Conservation (phyloP, 2,888 invertebrate species). For the Aleiodes alternator region DNA sequence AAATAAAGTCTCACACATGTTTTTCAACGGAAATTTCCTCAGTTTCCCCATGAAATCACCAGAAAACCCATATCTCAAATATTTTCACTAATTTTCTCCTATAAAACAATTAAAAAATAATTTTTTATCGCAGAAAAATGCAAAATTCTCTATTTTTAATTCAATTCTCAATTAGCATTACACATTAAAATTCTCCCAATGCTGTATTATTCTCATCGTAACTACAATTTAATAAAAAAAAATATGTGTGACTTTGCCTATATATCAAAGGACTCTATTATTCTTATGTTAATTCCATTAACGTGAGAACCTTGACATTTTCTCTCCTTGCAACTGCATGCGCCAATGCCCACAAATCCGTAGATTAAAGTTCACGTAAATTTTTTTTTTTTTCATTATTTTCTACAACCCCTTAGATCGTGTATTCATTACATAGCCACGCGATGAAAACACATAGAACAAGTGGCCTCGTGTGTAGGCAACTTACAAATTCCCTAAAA, state of each 20-base stretch:
- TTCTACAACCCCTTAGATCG: background rate
- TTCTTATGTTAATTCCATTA: conserved; percentile 28
- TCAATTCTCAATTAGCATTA: too few species aligned
- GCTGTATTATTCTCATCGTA: too few species aligned
- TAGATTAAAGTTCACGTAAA: conserved; percentile 12
- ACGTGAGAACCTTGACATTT: conserved; percentile 52
- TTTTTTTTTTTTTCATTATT: conserved; percentile 1
- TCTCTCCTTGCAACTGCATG: conserved; percentile 37
- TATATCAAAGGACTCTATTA: conserved; percentile 7
- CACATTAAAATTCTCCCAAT: too few species aligned
- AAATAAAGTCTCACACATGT: too few species aligned
- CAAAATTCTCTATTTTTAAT: too few species aligned
- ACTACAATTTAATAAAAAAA: background rate
- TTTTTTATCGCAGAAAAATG: too few species aligned
- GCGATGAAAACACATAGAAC: conserved; percentile 20
- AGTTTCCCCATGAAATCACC: too few species aligned
- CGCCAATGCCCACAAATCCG: conserved; percentile 7
- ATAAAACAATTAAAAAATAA: too few species aligned
- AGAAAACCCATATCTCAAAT: too few species aligned
- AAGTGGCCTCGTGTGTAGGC: conserved; percentile 13
- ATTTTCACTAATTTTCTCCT: too few species aligned
- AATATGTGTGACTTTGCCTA: background rate
- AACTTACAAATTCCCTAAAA: conserved; percentile 14
- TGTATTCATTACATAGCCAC: conserved; percentile 26
- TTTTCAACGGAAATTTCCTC: too few species aligned